phyloP scores from a whole-genome alignment of 1,140 invertebrate genomes.

The Copidosoma floridanum region DNA sequence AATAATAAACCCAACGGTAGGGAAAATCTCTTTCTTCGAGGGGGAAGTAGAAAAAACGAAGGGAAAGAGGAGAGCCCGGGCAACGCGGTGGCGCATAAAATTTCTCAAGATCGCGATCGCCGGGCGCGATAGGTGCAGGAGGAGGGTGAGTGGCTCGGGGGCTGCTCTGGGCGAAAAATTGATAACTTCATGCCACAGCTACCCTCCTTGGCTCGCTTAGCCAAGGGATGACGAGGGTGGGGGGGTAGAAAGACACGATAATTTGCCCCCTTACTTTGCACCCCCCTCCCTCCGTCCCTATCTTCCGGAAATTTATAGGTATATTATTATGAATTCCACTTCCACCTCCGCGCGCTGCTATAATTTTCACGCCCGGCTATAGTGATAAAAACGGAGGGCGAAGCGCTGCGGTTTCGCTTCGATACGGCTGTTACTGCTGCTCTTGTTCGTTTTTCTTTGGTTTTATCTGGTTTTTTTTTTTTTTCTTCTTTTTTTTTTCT shows the following conservation, averaged over 20 bases:
- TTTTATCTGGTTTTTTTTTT: too few relatives aligned
- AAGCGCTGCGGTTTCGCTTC: too few relatives aligned
- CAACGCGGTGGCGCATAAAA: conserved; percentile 20
- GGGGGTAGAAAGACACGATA: background rate
- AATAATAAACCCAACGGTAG: too few relatives aligned
- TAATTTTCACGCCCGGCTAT: conserved; percentile 4
- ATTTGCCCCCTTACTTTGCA: conserved; percentile 1
- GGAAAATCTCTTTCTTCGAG: background rate
- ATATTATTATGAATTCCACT: conserved; percentile 18
- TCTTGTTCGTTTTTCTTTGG: too few relatives aligned
- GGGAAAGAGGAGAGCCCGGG: background rate
- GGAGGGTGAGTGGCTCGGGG: background rate
- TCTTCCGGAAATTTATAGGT: conserved; percentile 25
- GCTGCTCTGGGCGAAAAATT: background rate
- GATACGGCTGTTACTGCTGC: too few relatives aligned
- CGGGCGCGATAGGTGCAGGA: background rate
- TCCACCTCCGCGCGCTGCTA: conserved; percentile 1
- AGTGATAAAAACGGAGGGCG: too few relatives aligned
- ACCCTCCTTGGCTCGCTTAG: background rate
- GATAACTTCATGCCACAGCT: conserved; percentile 9
- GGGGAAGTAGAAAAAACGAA: background rate
- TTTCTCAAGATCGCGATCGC: background rate
- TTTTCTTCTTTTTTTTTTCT: too few relatives aligned
- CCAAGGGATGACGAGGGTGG: background rate
- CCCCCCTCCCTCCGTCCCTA: too few relatives aligned